Evolutionary conservation across 2,113 vertebrate genomes (phyloP), one percentile per base, ranked within the genome.

Genomic region (Odobenus rosmarus): DNA sequence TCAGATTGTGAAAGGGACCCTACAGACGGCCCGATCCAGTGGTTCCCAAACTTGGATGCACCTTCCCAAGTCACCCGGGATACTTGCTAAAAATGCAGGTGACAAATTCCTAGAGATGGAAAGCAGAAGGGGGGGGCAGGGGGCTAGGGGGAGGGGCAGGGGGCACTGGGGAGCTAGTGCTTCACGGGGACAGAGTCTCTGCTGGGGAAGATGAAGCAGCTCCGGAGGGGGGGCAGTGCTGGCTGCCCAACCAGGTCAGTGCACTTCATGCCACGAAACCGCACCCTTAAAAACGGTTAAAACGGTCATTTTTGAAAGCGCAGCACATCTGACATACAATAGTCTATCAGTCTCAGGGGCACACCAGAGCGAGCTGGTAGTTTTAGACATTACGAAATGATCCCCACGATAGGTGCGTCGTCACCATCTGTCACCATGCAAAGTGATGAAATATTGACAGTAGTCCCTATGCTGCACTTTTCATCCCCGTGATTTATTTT

Each of bases 51-150:
- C 13, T 61, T 80, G 55, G 31, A 53, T 18, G n/a, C 46, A 31
- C 0, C 9, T 5, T 5, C 15, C 7, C 1, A 21, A 14, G 76
- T n/a, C 26, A 49, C 55, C 51, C 21, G 5, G 33, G 5, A 4
- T 15, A 1, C 15, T 42, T 51, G 42, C 59, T 77, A 26, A 24
- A 84, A 87, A 19, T 16, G 61, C 64, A 79, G 26, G 31, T 24
- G 72, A 94, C 46, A 89, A 64, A 69, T 62, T 49, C n/a, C 57
- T 1, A 57, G 61, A 79, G 77, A 57, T 3, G 4, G 46, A 91
- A 51, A 36, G 83, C 13, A 19, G 28, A 69, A 33, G 0, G 28
- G 86, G 79, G 13, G 7, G 26, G n/a, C 3, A 24, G 69, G 23
- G 9, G 49, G 53, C 59, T 72, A 31, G 36, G 13, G 49, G 39